Conservation (phyloP, 2,113 vertebrate species). For the Tupaia chinensis region DNA sequence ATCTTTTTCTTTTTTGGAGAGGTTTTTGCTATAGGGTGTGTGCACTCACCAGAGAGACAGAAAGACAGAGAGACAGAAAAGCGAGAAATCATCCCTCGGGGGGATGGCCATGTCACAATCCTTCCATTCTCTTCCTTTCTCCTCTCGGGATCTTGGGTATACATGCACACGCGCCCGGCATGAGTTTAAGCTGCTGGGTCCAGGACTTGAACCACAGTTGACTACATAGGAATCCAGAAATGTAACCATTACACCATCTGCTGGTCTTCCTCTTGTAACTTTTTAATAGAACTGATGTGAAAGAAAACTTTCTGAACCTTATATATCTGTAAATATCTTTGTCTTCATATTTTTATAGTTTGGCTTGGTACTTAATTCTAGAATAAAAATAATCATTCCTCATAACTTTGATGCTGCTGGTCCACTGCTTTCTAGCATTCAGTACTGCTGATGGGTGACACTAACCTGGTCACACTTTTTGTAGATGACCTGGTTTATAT, state of each 20-base stretch:
- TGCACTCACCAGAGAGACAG: too few relatives aligned
- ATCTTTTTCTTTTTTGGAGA: not conserved
- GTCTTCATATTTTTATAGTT: slow-evolving; percentile 58
- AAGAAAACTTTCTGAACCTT: slow-evolving; percentile 50
- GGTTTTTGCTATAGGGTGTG: too few relatives aligned
- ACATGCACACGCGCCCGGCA: too few relatives aligned
- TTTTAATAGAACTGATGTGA: slow-evolving; percentile 36
- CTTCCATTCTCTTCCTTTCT: too few relatives aligned
- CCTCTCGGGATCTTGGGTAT: too few relatives aligned
- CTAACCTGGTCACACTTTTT: not conserved
- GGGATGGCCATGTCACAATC: too few relatives aligned
- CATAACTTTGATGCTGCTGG: slow-evolving; percentile 13
- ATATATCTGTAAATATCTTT: slow-evolving; percentile 47
- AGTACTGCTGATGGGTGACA: not conserved
- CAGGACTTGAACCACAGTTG: too few relatives aligned
- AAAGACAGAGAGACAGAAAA: too few relatives aligned
- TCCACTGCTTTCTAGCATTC: slow-evolving; percentile 14
- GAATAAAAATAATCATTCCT: slow-evolving; percentile 61
- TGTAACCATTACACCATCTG: too few relatives aligned
- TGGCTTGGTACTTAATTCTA: slow-evolving; percentile 58
- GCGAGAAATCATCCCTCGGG: too few relatives aligned
- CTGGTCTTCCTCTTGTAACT: not conserved
- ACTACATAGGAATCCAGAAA: too few relatives aligned
- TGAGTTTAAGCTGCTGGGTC: too few relatives aligned
- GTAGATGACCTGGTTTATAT: not conserved